A percentile compares a stretch with the other conserved stretches of the same genome.
Evolutionary conservation across 2,888 invertebrate genomes (phyloP).

Genomic region (Petrolisthes cinctipes): DNA sequence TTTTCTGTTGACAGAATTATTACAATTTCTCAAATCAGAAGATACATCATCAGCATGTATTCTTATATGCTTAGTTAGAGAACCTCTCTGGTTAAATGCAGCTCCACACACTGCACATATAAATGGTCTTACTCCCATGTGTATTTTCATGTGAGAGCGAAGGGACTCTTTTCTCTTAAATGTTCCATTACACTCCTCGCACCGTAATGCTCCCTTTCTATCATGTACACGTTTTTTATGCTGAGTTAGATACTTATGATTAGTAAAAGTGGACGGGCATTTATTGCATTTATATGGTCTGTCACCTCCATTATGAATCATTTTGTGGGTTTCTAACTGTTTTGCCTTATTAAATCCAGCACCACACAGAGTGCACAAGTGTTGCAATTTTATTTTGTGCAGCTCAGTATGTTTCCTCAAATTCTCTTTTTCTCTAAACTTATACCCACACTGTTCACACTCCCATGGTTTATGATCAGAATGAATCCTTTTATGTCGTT

Average conservation of each 20-base stretch:
- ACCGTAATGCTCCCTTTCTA: constrained; percentile 44
- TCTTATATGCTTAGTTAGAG: constrained; percentile 49
- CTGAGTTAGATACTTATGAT: constrained; percentile 46
- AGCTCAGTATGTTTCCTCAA: constrained; percentile 44
- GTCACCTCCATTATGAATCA: constrained; percentile 58
- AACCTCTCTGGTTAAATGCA: constrained; percentile 48
- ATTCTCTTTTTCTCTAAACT: constrained; percentile 56
- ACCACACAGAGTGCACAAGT: constrained; percentile 49
- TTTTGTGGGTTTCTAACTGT: constrained; percentile 52
- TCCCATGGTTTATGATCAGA: constrained; percentile 44
- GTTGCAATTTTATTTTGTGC: constrained; percentile 39
- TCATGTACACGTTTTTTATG: constrained; percentile 56
- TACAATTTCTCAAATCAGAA: not conserved
- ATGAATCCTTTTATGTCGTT: constrained; percentile 50
- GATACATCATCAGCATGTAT: constrained; percentile 23
- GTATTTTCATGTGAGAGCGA: constrained; percentile 48
- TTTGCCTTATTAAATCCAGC: constrained; percentile 49
- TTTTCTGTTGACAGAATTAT: constrained; percentile 1
- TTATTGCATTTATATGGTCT: constrained; percentile 53
- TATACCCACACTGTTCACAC: constrained; percentile 54
- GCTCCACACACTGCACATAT: constrained; percentile 56
- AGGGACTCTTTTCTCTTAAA: constrained; percentile 56
- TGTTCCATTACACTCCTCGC: constrained; percentile 57
- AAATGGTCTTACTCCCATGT: constrained; percentile 44
- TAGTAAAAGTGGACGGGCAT: constrained; percentile 53